Base-by-base conservation (phyloP, 2,888 invertebrate genomes). In the Empis stercorea region DNA sequence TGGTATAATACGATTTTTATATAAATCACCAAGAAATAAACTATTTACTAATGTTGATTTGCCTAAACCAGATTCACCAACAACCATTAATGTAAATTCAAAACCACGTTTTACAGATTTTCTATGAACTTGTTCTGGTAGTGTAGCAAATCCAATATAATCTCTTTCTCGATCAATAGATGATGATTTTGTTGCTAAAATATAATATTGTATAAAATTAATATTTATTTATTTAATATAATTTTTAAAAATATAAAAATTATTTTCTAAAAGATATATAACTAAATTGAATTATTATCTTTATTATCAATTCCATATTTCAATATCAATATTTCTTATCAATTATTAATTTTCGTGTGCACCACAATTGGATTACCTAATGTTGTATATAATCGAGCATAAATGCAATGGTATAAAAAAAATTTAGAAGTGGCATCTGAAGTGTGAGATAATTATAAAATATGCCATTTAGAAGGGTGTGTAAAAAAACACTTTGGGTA, bases 31-130 rank as follows among this genome's bases (percentile, higher is more conserved):
- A 55, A 94, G 76, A 68, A 95, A 95, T 44, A 95, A 76, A 62
- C 92, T 93, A 73, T 94, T 95, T 65, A 95, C 84, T 45, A 95
- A 76, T 0, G 95, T 95, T 1, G 93, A 94, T 69, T 95, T 95
- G 48, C 95, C 95, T 44, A 95, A 75, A 0, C 95, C 94, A 0
- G 86, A 85, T 70, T 95, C 94, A 30, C 94, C 95, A 30, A 94
- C 87, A 15, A 95, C 94, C 92, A 95, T 93, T 54, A 95, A 73
- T 0, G 94, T 95, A 71, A 95, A 95, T 69, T 95, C 94, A 70
- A 95, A 95, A 47, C 94, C 94, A 59, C 89, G 79, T 71, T 95
- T 95, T 45, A 94, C 94, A 0, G 93, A 93, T 72, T 95, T 95
- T 56, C 94, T 79, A 71, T 95, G 94, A 47, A 95, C 91, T 72